Evolutionary conservation across 2,113 vertebrate species (phyloP).

Genomic region (Parus major): DNA sequence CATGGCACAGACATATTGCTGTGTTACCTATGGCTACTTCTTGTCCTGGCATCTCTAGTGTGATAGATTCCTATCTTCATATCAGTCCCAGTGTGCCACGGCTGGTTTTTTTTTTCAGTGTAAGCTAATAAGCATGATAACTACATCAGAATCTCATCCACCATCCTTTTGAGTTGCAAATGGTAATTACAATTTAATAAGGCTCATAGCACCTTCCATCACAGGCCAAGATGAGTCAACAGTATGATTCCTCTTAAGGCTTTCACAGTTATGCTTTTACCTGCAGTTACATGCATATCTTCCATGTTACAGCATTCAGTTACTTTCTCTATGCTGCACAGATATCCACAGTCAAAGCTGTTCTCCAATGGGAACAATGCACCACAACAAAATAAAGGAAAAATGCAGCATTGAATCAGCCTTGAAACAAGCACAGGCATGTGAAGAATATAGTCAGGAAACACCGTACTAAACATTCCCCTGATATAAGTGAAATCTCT

Average conservation of each 20-base stretch:
- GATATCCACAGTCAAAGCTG: background rate
- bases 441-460: background rate
- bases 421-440: background rate
- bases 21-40: background rate
- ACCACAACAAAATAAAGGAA: background rate
- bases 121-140: background rate
- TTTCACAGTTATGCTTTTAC: background rate
- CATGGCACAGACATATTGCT: background rate
- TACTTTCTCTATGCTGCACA: background rate
- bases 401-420: background rate
- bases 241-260: background rate
- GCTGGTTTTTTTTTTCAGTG: background rate
- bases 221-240: background rate
- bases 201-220: background rate
- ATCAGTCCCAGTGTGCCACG: background rate
- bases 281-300: background rate
- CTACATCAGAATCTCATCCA: background rate
- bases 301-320: background rate
- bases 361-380: background rate
- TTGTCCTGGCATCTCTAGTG: background rate
- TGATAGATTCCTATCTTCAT: background rate
- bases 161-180: background rate
- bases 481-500: background rate
- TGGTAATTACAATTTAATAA: constrained; percentile 3
- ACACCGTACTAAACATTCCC: background rate